Evolutionary conservation across 2,797 vertebrate species (phyloP), one percentile per base, ranked within the genome.

Genomic region (Danionella dracula): DNA sequence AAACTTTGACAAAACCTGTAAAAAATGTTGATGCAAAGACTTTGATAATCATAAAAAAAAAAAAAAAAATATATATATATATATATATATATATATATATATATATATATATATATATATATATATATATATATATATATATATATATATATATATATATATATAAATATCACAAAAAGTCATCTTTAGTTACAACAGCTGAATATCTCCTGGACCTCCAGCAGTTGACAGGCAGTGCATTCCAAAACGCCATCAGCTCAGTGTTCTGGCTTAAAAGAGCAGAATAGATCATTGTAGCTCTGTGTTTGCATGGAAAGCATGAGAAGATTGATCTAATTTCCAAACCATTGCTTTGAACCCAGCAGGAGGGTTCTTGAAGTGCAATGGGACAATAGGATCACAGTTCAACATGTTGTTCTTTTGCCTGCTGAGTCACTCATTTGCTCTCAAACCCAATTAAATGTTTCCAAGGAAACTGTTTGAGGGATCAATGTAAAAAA

Each of bases 261-360:
- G 15, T 20, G 29, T n/a, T 15, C 11, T 10, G 23, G 38, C 48
- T 15, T 51, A 4, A n/a, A 2, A 48, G n/a, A 12, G 5, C 11
- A 4, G 17, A 19, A 10, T 17, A 35, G 31, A 27, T 21, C 16
- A 19, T 23, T 54, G 19, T 5, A 55, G 5, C 4, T 6, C 13
- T 20, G 4, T 48, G 40, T 48, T 40, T 40, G 21, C 12, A 38
- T 45, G 9, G 23, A 35, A n/a, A 19, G 16, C 16, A 46, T 38
- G 45, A 46, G 59, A 51, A 62, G 63, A 81, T 79, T 81, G 76
- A 82, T 76, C 67, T 59, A 38, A 16, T 1, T n/a, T 27, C 58
- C 46, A 31, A 19, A 20, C 32, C 11, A 7, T 1, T 48, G 31
- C 60, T 57, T 66, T 66, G 51, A 56, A 48, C 32, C 40, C 53